These are phyloP conservation scores for Calephelis virginiensis DNA, from an alignment of 1,140 invertebrate genomes.

Conservation along the genomic window DNA sequence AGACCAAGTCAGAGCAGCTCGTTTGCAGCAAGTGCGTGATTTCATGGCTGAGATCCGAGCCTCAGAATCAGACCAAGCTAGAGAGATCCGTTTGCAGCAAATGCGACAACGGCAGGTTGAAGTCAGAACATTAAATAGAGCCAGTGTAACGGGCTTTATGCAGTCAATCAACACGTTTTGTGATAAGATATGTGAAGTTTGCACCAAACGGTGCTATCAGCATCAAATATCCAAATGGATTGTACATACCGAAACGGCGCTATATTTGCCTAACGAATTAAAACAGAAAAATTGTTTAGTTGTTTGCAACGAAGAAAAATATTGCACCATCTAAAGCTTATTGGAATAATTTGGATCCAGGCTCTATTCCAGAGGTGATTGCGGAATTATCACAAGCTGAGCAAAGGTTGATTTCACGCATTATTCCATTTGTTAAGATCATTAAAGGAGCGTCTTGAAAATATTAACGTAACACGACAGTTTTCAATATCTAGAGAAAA, in stretches of 20 bases:
- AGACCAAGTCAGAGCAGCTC: background rate
- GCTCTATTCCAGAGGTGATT: slow-evolving; percentile 28
- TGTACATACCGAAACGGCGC: background rate
- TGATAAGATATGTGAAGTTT: background rate
- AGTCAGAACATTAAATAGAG: background rate
- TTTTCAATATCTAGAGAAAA: slow-evolving; percentile 30
- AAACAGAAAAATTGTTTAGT: background rate
- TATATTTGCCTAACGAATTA: background rate
- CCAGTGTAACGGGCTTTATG: slow-evolving; percentile 1
- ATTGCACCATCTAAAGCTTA: slow-evolving; percentile 32
- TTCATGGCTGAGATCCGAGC: slow-evolving; percentile 22
- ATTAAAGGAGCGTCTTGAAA: slow-evolving; percentile 38
- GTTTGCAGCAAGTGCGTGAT: background rate
- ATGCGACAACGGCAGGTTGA: slow-evolving; percentile 23
- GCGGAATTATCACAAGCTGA: slow-evolving; percentile 21
- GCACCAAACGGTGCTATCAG: slow-evolving; percentile 18
- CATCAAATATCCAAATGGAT: slow-evolving; percentile 14
- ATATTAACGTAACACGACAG: slow-evolving; percentile 40
- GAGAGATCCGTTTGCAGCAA: slow-evolving; percentile 25
- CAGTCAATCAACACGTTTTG: slow-evolving; percentile 4
- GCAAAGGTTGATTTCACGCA: slow-evolving; percentile 23
- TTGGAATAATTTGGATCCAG: slow-evolving; percentile 39
- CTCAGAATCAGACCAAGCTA: slow-evolving; percentile 26
- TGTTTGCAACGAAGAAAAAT: slow-evolving; percentile 22
- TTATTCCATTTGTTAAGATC: slow-evolving; percentile 26